Evolutionary conservation across 2,113 vertebrate genomes (phyloP).

Genomic region (Pelmatolapia mariae): DNA sequence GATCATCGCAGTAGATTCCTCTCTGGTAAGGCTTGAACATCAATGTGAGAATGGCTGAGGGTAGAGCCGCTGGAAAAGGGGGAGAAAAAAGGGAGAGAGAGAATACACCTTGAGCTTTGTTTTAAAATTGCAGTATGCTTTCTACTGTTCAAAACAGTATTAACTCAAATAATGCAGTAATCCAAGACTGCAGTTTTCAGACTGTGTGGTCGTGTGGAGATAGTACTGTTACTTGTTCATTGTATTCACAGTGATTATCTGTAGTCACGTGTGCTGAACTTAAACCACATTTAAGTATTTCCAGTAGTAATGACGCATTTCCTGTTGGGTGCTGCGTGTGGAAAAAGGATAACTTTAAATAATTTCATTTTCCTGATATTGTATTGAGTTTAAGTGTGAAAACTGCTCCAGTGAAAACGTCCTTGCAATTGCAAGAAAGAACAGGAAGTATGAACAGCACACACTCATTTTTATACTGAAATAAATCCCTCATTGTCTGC

Average conservation of each 20-base stretch:
- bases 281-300: neutral
- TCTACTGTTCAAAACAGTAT: neutral
- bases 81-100: neutral
- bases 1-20: slow-evolving; percentile 85
- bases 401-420: neutral
- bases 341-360: neutral
- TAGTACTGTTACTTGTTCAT: neutral
- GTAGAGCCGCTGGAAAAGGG: slow-evolving; percentile 76
- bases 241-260: neutral
- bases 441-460: neutral
- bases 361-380: neutral
- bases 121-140: neutral
- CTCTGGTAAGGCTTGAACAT: slow-evolving; percentile 81
- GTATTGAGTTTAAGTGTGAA: neutral
- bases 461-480: neutral
- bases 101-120: neutral
- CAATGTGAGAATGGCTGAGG: slow-evolving; percentile 83
- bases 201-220: no score
- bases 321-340: neutral
- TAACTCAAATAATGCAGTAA: neutral
- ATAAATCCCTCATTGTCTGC: neutral
- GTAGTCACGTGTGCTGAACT: neutral
- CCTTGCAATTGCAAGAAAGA: neutral
- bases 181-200: no score
- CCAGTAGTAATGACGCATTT: neutral